Evolutionary conservation across 2,888 invertebrate species (phyloP).

Genomic region (Brachyptera risi): DNA sequence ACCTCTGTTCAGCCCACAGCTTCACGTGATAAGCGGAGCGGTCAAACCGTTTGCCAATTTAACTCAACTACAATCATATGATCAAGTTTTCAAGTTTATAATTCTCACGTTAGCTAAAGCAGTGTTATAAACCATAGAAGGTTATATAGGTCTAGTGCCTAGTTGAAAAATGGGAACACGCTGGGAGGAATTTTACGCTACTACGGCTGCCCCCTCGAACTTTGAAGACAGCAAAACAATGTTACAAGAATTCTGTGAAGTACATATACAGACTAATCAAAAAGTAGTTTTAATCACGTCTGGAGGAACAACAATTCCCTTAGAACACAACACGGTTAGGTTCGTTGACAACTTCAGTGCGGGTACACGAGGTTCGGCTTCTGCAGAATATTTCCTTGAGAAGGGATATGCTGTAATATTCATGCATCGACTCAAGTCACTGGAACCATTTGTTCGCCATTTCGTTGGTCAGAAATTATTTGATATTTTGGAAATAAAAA

Average conservation of each 20-base stretch:
- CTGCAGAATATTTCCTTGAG: slow-evolving; percentile 92
- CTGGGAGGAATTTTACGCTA: slow-evolving; percentile 83
- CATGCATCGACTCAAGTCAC: slow-evolving; percentile 80
- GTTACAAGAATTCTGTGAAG: slow-evolving; percentile 68
- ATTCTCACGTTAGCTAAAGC: no score
- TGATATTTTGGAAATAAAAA: slow-evolving; percentile 69
- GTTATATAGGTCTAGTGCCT: no score
- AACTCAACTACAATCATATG: no score
- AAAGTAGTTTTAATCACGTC: slow-evolving; percentile 83
- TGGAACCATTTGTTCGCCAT: slow-evolving; percentile 88
- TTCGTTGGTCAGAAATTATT: slow-evolving; percentile 74
- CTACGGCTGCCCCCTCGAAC: slow-evolving; percentile 71
- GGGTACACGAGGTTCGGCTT: slow-evolving; percentile 90
- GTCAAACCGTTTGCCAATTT: no score
- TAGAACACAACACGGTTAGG: slow-evolving; percentile 95
- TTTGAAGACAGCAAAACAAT: slow-evolving; percentile 68
- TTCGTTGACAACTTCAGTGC: slow-evolving; percentile 99
- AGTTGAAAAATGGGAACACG: slow-evolving; percentile 49
- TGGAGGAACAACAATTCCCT: slow-evolving; percentile 93
- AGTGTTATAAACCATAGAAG: no score
- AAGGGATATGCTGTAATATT: slow-evolving; percentile 89
- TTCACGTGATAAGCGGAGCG: no score
- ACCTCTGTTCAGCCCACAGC: no score
- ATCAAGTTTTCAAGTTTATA: no score
- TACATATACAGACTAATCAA: slow-evolving; percentile 62